Evolutionary conservation across 2,113 vertebrate species (phyloP), one percentile per base, ranked within the genome.

Genomic region (Sturnira hondurensis): DNA sequence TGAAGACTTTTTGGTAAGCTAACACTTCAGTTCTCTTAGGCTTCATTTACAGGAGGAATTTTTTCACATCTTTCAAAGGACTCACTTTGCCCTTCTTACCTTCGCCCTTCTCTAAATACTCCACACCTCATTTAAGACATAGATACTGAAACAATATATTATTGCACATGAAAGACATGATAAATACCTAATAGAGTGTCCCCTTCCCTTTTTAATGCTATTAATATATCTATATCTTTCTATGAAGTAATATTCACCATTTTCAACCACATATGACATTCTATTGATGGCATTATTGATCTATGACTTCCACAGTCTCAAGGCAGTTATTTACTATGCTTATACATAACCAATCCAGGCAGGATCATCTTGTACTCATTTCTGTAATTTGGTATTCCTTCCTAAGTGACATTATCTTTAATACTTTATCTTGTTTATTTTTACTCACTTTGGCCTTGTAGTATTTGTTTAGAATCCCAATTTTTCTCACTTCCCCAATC

Each of bases 381-480:
- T 96, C 36, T 84, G 20, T 63, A 88, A 92, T 92, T 58, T 80
- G 17, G 24, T 90, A 84, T 92, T 97, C 63, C 38, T 94, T 76
- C 31, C 19, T 68, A 93, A 93, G 36, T 96, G 50, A 80, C 47
- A 67, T 81, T 87, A 19, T 7, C 81, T 94, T 93, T 76, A 91
- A 93, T 86, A 89, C 38, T 91, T 83, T 84, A 71, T 74, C 58
- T 58, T 50, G 45, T 89, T 96, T 96, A 74, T 95, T 95, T 96
- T 96, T 77, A 92, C 45, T 38, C 54, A 73, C 8, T 73, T 81
- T 26, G 70, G n/a, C n/a, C n/a, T 84, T 89, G 81, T 81, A 65
- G 84, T 92, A 76, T n/a, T 88, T 76, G 70, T 91, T 94, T 93
- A n/a, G 50, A 95, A 96, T 86, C 31, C n/a, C n/a, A 94, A 41